Percentiles rank a stretch among this genome's conserved stretches.
These are phyloP conservation scores for Paradoxurus hermaphroditus DNA, from an alignment of 2,113 vertebrate species.

Conservation along the genomic window DNA sequence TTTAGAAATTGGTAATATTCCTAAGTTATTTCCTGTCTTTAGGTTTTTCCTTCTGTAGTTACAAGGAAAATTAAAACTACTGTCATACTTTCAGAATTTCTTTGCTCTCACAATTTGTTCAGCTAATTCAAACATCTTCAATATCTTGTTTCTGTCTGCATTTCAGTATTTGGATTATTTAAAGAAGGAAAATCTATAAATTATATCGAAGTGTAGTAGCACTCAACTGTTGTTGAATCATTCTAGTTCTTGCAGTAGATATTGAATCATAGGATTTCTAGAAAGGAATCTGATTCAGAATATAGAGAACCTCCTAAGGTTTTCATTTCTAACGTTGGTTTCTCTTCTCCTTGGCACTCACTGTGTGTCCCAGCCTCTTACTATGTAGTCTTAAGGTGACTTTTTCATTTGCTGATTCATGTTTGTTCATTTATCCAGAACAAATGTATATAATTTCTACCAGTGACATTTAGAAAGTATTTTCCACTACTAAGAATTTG, in stretches of 20 bases:
- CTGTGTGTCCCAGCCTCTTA: not conserved
- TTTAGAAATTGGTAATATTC: not conserved
- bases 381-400: conserved; percentile 29
- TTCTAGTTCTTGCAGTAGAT: not conserved
- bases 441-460: conserved; percentile 54
- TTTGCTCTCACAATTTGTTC: conserved; percentile 15
- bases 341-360: not conserved
- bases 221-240: not conserved
- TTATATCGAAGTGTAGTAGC: not conserved
- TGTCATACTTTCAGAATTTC: not conserved
- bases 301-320: not conserved
- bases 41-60: conserved; percentile 16
- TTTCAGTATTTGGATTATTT: conserved; percentile 40
- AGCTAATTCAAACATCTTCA: conserved; percentile 20
- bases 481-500: conserved; percentile 63
- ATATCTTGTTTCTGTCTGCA: not conserved
- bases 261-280: not conserved
- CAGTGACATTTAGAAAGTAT: conserved; percentile 48
- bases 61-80: not conserved
- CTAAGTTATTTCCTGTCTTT: not conserved
- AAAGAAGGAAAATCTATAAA: conserved; percentile 27
- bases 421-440: conserved; percentile 66
- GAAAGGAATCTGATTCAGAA: conserved; percentile 41
- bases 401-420: conserved; percentile 68
- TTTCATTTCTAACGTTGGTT: conserved; percentile 25